These are phyloP conservation scores for Myotis planiceps DNA, from an alignment of 2,797 vertebrate genomes.

Conservation along the genomic window DNA sequence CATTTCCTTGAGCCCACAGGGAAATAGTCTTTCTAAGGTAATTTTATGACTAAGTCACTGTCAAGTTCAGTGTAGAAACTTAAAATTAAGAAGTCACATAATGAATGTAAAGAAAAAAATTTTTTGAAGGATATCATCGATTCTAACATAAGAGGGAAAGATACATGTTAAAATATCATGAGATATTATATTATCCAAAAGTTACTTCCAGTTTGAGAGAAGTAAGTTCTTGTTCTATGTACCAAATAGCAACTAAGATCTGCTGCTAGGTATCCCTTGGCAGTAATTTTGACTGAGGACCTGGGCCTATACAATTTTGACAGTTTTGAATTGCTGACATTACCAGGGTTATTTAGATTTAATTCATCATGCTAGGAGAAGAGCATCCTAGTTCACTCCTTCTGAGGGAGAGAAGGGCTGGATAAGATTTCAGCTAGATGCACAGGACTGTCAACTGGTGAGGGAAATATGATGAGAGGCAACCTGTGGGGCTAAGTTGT, in stretches of 20 bases:
- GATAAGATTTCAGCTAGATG: not conserved
- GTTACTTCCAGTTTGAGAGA: not conserved
- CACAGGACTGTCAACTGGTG: not conserved
- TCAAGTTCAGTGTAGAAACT: not conserved
- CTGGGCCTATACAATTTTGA: not conserved
- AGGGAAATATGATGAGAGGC: not conserved
- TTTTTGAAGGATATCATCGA: not conserved
- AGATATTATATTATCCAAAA: not conserved
- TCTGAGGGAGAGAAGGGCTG: not conserved
- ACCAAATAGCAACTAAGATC: not conserved
- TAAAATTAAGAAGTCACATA: slow-evolving; percentile 46
- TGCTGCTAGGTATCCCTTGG: not conserved
- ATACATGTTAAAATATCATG: not conserved
- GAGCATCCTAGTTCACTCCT: not conserved
- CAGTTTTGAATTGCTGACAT: not conserved
- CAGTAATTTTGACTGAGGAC: not conserved
- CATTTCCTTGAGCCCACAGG: not conserved
- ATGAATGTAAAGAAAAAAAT: not conserved
- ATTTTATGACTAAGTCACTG: not conserved
- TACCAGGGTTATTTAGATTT: not conserved
- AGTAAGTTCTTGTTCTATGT: not conserved
- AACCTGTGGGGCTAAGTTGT: not conserved
- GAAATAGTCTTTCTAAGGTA: not conserved
- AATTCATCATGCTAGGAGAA: not conserved
- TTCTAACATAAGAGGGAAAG: slow-evolving; percentile 14